A percentile compares a stretch with the other conserved stretches of the same genome.
These are phyloP conservation scores for Sceloporus undulatus DNA, from an alignment of 2,113 vertebrate species.

Conservation along the genomic window DNA sequence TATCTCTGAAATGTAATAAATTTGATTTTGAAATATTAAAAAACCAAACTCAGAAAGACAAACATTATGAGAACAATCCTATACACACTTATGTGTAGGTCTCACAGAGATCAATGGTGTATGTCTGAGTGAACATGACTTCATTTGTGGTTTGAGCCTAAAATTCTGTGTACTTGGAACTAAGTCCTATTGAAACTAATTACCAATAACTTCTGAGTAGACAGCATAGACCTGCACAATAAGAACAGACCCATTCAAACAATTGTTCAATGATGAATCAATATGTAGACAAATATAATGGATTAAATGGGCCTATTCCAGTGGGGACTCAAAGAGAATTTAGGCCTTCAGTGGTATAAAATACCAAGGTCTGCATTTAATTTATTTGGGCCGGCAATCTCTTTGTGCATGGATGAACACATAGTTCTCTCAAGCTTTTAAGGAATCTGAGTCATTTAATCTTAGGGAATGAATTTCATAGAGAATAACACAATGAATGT, in stretches of 20 bases:
- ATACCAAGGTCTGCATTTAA: slow-evolving; percentile 46
- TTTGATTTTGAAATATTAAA: slow-evolving; percentile 57
- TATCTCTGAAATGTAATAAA: slow-evolving; percentile 69
- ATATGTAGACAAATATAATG: too few relatives aligned
- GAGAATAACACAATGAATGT: not conserved
- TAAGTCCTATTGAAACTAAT: not conserved
- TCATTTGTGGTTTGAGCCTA: not conserved
- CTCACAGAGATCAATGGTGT: not conserved
- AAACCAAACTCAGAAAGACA: slow-evolving; percentile 39
- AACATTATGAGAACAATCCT: slow-evolving; percentile 36
- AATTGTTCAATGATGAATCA: too few relatives aligned
- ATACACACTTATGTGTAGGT: not conserved
- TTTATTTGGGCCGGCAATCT: not conserved
- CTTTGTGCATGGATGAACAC: not conserved
- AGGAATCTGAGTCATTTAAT: not conserved
- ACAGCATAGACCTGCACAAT: not conserved
- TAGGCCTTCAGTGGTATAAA: slow-evolving; percentile 42
- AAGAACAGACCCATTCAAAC: too few relatives aligned
- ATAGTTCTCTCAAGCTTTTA: not conserved
- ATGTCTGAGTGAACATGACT: not conserved
- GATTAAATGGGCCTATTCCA: too few relatives aligned
- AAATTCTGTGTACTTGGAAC: not conserved
- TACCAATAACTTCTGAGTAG: not conserved
- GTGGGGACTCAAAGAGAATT: too few relatives aligned
- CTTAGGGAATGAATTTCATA: not conserved